Base-by-base conservation (phyloP, 2,797 vertebrate genomes). In the Acrossocheilus fasciatus region DNA sequence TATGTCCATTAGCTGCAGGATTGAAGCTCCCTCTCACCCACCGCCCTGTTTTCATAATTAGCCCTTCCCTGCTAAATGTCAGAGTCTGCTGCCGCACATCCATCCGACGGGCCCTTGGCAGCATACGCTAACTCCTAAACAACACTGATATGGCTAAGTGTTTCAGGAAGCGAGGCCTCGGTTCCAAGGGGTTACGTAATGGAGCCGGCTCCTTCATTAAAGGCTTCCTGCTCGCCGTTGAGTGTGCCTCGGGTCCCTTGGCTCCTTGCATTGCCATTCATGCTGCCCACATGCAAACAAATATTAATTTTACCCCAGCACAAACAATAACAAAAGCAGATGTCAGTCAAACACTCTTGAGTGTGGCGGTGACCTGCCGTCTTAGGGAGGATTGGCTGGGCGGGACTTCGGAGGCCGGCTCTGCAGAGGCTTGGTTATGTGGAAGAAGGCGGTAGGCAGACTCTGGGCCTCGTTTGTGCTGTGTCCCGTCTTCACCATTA, bases 401-500 rank as follows among this genome's bases (percentile, higher is more conserved):
- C 15, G 39, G 70, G 82, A 43, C 74, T 41, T 76, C 12, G n/a
- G n/a, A 52, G 80, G 73, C 45, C 69, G 69, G 69, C 83, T 87
- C 50, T 82, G 77, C 41, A 76, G 84, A 81, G 78, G 74, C 75
- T 83, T 81, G 84, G 45, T 86, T 85, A 77, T 50, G 50, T 79
- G 74, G 20, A 72, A 82, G 82, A 57, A 54, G 86, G 84, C 11
- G 41, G 43, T 52, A 76, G 86, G 84, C 54, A 30, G 81, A 70
- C 75, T 87, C 47, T 62, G 36, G 82, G 83, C 79, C 52, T 86
- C 12, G 15, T 52, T 52, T 87, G 64, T 90, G 90, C 86, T 88
- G 74, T 90, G 73, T 17, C 20, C 36, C 41, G 17, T 80, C 75
- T 89, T 89, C 69, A 85, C 96, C 96, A 96, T 96, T 95, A 97